Percentiles rank a stretch among this genome's conserved stretches.
These are phyloP conservation scores for Galaxea fascicularis DNA, from an alignment of 92 coral and sea anemone species.

Conservation along the genomic window DNA sequence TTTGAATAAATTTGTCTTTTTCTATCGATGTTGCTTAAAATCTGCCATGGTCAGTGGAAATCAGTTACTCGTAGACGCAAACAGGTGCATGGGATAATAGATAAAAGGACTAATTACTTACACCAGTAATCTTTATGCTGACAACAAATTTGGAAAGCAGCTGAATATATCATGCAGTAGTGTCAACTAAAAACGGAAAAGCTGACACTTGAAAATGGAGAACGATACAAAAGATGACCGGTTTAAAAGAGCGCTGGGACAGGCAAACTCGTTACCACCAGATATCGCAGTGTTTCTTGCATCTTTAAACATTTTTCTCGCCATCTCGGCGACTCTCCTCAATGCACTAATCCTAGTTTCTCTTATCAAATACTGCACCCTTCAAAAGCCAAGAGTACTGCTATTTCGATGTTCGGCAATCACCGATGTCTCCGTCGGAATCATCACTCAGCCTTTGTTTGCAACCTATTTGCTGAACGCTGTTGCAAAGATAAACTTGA, in stretches of 20 bases:
- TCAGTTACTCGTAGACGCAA: too few species aligned
- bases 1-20: too few species aligned
- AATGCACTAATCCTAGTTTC: slow-evolving; percentile 10
- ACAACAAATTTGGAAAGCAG: too few species aligned
- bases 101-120: too few species aligned
- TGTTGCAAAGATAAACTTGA: background rate
- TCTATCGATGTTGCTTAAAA: too few species aligned
- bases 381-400: slow-evolving; percentile 7
- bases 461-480: background rate
- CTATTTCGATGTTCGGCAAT: slow-evolving; percentile 15
- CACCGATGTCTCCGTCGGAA: slow-evolving; percentile 6
- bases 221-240: background rate
- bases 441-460: background rate
- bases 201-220: background rate
- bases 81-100: too few species aligned
- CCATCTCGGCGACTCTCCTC: background rate
- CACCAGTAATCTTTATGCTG: too few species aligned
- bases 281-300: background rate
- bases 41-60: too few species aligned
- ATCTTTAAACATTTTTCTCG: background rate
- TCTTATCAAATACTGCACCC: slow-evolving; percentile 3
- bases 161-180: too few species aligned
- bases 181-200: too few species aligned
- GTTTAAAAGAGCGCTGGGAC: background rate
- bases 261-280: background rate